These are phyloP conservation scores for Plecturocebus donacophilus DNA, from an alignment of 2,113 vertebrate genomes.

Conservation along the genomic window DNA sequence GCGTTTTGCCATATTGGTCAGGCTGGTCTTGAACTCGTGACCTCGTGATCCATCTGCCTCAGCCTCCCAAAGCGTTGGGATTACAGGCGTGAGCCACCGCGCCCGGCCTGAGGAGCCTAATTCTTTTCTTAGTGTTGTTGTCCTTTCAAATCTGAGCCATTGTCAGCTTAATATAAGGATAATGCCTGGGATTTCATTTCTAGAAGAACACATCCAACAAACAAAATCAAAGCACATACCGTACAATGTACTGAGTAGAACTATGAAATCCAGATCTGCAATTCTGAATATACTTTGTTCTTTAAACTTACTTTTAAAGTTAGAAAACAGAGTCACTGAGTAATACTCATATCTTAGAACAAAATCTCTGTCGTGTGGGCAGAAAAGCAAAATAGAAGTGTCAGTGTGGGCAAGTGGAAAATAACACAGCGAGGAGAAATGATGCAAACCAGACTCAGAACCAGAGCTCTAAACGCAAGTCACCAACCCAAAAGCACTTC, in stretches of 20 bases:
- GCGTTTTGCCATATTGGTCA: too few relatives aligned
- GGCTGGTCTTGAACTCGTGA: too few relatives aligned
- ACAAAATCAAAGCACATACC: background rate
- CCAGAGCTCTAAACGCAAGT: background rate
- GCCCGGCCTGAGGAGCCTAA: background rate
- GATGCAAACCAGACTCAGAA: background rate
- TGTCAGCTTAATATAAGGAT: background rate
- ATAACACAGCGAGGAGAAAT: constrained; percentile 43
- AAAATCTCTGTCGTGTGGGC: constrained; percentile 66
- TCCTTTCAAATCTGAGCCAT: constrained; percentile 4
- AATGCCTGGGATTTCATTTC: background rate
- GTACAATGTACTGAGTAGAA: background rate
- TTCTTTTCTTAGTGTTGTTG: background rate
- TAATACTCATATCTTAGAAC: constrained; percentile 64
- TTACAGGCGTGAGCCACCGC: too few relatives aligned
- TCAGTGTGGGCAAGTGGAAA: constrained; percentile 68
- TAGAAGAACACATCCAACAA: background rate
- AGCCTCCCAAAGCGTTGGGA: too few relatives aligned
- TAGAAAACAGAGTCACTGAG: constrained; percentile 68
- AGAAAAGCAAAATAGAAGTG: constrained; percentile 64
- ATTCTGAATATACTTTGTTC: constrained; percentile 41
- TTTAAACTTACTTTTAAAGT: constrained; percentile 66
- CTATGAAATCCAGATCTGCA: background rate
- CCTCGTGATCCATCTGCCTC: too few relatives aligned
- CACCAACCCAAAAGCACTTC: background rate